phyloP scores from a whole-genome alignment of 1,140 invertebrate species.

The Ptiloglossa arizonensis region DNA sequence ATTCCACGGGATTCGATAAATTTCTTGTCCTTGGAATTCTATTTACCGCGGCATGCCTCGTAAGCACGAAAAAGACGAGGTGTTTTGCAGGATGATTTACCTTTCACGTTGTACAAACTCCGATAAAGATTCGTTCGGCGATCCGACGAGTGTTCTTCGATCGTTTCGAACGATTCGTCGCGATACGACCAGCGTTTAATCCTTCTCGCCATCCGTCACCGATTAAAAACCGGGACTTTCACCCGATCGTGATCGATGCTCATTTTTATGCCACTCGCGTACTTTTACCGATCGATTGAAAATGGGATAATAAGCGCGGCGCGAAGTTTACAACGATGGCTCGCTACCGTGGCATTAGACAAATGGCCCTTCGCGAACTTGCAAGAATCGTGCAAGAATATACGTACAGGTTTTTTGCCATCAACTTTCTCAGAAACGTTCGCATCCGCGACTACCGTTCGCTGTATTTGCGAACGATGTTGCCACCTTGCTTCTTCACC shows the following conservation, averaged over 20 bases:
- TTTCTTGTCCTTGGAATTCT: background rate
- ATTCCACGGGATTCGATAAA: background rate
- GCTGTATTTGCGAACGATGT: too few relatives aligned
- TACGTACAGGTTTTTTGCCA: too few relatives aligned
- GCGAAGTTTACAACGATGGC: too few relatives aligned
- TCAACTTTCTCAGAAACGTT: too few relatives aligned
- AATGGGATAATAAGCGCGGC: too few relatives aligned
- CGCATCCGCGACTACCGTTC: too few relatives aligned
- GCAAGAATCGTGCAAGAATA: too few relatives aligned
- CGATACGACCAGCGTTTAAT: background rate
- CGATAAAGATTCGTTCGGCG: background rate
- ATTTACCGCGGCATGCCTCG: background rate
- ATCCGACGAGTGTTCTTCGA: background rate
- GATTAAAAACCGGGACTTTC: background rate
- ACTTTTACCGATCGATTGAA: background rate
- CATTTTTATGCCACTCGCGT: background rate
- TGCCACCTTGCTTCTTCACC: too few relatives aligned
- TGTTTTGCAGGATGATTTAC: background rate
- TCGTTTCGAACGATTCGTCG: background rate
- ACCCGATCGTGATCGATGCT: background rate
- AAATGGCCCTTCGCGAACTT: too few relatives aligned
- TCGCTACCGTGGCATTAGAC: too few relatives aligned
- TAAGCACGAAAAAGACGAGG: too few relatives aligned
- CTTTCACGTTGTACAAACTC: background rate
- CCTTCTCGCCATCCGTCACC: background rate